A percentile compares a stretch with the other conserved stretches of the same genome.
Conservation (phyloP, 2,797 vertebrate species). For the Glossophaga mutica region DNA sequence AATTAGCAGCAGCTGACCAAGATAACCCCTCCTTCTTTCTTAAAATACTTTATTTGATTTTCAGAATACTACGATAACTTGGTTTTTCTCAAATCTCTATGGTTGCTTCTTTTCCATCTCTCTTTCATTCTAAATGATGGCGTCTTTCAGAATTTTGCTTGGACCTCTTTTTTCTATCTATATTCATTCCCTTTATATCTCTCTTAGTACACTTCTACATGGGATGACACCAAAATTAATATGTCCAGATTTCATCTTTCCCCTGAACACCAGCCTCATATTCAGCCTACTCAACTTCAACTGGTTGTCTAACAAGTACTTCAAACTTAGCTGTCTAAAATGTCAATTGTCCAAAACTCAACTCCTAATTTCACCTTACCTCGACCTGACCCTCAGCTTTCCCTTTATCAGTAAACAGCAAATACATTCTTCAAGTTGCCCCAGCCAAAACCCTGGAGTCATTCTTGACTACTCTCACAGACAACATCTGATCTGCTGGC, state of each 20-base stretch:
- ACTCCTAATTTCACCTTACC: not conserved
- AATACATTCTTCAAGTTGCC: not conserved
- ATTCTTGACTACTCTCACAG: not conserved
- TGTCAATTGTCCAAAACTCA: not conserved
- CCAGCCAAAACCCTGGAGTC: not conserved
- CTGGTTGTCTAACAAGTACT: not conserved
- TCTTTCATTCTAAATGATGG: not conserved
- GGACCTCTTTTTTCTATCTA: not conserved
- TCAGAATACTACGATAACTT: not conserved
- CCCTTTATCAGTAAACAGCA: not conserved
- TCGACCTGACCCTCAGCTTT: not conserved
- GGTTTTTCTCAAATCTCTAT: not conserved
- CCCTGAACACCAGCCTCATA: not conserved
- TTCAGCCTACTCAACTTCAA: not conserved
- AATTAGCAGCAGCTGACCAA: not conserved
- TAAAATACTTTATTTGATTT: not conserved
- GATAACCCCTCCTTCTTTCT: not conserved
- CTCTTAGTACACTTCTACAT: not conserved
- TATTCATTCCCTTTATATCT: not conserved
- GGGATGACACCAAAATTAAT: not conserved
- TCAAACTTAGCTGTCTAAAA: not conserved
- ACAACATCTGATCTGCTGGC: not conserved
- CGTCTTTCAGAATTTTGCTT: not conserved
- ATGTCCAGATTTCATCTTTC: not conserved
- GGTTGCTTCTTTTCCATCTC: not conserved